phyloP scores from a whole-genome alignment of 2,113 vertebrate genomes.

The Catharus minimus region DNA sequence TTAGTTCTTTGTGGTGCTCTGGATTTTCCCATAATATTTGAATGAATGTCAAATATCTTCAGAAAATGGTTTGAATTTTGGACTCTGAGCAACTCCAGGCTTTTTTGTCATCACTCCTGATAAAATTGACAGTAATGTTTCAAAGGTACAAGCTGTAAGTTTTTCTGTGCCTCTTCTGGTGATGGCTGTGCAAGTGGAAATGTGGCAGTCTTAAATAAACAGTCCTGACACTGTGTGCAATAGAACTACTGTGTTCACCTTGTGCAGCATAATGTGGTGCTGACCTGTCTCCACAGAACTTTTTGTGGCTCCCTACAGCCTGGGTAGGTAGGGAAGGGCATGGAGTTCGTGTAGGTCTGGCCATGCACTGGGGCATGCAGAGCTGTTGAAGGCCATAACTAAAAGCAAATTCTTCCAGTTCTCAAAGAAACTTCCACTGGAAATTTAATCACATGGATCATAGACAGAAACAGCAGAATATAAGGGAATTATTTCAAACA shows the following conservation, averaged over 20 bases:
- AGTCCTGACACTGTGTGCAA: not conserved
- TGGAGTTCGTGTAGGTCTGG: not conserved
- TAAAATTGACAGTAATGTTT: not conserved
- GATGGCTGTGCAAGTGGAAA: not conserved
- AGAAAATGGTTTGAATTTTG: not conserved
- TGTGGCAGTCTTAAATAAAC: not conserved
- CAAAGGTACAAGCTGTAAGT: not conserved
- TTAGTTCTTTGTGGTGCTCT: not conserved
- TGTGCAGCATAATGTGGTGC: not conserved
- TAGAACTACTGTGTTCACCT: not conserved
- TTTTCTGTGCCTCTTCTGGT: not conserved
- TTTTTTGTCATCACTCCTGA: not conserved
- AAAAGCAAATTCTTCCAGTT: not conserved
- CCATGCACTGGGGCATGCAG: rapidly evolving
- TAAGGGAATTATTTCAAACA: not conserved
- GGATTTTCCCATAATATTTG: not conserved
- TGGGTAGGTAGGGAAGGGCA: not conserved
- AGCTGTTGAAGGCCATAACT: not conserved
- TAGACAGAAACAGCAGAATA: not conserved
- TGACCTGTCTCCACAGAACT: not conserved
- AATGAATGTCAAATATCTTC: not conserved
- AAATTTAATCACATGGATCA: not conserved
- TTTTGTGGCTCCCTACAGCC: not conserved
- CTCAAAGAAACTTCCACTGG: not conserved
- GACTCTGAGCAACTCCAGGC: rapidly evolving